A percentile compares a stretch with the other conserved stretches of the same genome.
phyloP scores from a whole-genome alignment of 64 coral and sea anemone species.

The Actinia tenebrosa region DNA sequence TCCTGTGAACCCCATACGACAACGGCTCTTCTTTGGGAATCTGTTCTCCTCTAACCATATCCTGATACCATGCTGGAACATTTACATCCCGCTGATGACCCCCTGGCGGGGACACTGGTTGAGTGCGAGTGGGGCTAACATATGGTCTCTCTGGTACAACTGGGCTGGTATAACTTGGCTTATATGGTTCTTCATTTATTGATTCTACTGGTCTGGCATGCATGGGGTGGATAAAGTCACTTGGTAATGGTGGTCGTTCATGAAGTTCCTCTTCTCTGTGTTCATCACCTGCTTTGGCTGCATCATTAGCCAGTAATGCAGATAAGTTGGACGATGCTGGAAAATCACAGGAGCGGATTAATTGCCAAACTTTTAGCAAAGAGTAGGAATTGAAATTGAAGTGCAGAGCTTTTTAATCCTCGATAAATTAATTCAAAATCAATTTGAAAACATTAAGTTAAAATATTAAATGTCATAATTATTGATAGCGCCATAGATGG shows the following conservation, averaged over 20 bases:
- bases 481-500: too few relatives aligned
- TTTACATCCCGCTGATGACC: neutral
- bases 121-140: neutral
- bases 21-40: slow-evolving; percentile 66
- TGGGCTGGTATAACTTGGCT: neutral
- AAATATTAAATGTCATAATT: too few relatives aligned
- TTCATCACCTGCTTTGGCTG: slow-evolving; percentile 20
- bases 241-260: neutral
- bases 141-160: neutral
- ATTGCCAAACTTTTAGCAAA: neutral
- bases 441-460: too few relatives aligned
- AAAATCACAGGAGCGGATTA: slow-evolving; percentile 10
- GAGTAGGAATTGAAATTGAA: too few relatives aligned
- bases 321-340: slow-evolving; percentile 81
- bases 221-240: slow-evolving; percentile 13
- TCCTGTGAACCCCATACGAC: slow-evolving; percentile 71
- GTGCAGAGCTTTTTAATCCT: too few relatives aligned
- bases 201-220: slow-evolving; percentile 13
- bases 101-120: neutral
- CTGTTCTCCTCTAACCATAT: slow-evolving; percentile 74
- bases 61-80: slow-evolving; percentile 88
- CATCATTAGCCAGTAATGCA: slow-evolving; percentile 76
- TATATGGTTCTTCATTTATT: neutral
- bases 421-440: too few relatives aligned
- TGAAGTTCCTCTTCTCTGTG: neutral